Base-by-base conservation (phyloP, 2,888 invertebrate genomes). In the Carabus problematicus region DNA sequence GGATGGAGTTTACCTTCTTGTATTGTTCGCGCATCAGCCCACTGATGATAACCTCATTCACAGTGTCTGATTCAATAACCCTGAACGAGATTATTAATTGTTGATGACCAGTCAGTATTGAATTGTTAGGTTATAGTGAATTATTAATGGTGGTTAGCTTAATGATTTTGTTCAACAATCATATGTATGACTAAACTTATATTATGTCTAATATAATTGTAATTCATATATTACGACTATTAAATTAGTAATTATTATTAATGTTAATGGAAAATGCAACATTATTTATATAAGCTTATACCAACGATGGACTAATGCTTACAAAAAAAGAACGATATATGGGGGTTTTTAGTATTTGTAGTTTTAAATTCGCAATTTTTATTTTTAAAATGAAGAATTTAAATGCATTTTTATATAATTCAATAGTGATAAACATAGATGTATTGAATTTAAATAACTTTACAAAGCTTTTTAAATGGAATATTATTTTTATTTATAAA, bases 231-330 rank as follows among this genome's bases (percentile, higher is more conserved):
- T 8, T 3, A 49, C 45, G 11, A 49, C 62, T 40, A 14, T 9
- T 49, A 52, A 54, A 52, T 64, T 54, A 54, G n/a, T 64, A 64
- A 41, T 29, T 40, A 40, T 12, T 55, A 64, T 49, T 16, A 52
- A 19, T 29, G 54, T 14, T 49, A 54, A 54, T 29, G 49, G 19
- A 68, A 42, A 71, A 70, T 71, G 58, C 69, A 64, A 71, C 71
- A 71, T 70, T 70, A 71, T 71, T 70, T 61, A 56, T 71, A 63
- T 63, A 64, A 71, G 66, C 70, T 55, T 18, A 60, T 19, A 66
- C n/a, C n/a, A n/a, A n/a, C n/a, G n/a, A n/a, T n/a, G n/a, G n/a
- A n/a, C n/a, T n/a, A n/a, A n/a, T n/a, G n/a, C n/a, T n/a, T n/a
- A n/a, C n/a, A n/a, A n/a, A n/a, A n/a, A n/a, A n/a, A n/a, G n/a